Conservation (phyloP, 1,140 invertebrate species). For the Eubasilissa regina region DNA sequence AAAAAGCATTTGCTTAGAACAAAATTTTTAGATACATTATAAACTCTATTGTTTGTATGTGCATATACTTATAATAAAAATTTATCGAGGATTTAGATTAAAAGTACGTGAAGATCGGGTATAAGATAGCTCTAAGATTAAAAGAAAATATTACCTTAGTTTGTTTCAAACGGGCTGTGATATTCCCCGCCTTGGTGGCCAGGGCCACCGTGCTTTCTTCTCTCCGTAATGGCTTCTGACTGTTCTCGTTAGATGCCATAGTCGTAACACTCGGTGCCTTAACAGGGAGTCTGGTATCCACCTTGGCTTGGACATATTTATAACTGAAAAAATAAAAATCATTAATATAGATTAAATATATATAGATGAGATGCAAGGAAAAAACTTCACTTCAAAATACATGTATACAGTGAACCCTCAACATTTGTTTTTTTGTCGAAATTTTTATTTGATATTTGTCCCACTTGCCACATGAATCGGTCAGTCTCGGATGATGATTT, state of each 20-base stretch:
- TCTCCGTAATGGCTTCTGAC: conserved; percentile 61
- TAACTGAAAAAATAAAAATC: conserved; percentile 61
- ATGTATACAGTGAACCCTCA: no score
- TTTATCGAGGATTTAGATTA: no score
- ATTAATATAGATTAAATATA: no score
- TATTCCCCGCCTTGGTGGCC: conserved; percentile 63
- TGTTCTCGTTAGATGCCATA: conserved; percentile 61
- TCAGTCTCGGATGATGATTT: no score
- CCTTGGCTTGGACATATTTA: conserved; percentile 68
- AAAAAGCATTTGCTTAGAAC: not conserved
- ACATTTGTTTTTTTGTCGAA: no score
- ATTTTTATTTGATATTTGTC: no score
- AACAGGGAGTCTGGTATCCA: conserved; percentile 66
- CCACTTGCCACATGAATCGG: no score
- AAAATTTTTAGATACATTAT: conserved; percentile 59
- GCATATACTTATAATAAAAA: no score
- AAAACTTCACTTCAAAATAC: no score
- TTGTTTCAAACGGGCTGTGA: conserved; percentile 51
- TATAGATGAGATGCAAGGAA: no score
- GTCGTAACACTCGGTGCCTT: conserved; percentile 61
- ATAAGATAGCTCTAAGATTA: not conserved
- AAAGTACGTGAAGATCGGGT: not conserved
- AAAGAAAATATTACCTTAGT: conserved; percentile 46
- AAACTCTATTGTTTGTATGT: no score
- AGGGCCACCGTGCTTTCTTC: conserved; percentile 67